Conservation (phyloP, 2,888 invertebrate species). For the Synergus gifuensis region DNA sequence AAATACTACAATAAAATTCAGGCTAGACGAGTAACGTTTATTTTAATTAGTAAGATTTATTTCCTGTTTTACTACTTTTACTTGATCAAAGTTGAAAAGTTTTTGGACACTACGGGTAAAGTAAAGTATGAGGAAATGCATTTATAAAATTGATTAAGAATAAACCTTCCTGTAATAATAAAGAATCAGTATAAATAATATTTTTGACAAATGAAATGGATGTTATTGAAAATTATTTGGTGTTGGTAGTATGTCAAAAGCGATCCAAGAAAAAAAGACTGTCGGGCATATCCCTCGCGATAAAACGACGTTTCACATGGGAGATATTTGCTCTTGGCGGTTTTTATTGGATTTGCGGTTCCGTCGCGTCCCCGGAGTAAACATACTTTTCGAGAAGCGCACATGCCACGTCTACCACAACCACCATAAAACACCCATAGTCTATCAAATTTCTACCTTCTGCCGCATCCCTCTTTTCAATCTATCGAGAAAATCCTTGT, state of each 20-base stretch:
- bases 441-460: constrained; percentile 41
- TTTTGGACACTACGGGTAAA: too few relatives aligned
- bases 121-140: too few relatives aligned
- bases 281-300: constrained; percentile 50
- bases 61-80: not conserved
- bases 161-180: too few relatives aligned
- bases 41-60: not conserved
- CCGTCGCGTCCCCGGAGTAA: constrained; percentile 66
- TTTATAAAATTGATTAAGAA: too few relatives aligned
- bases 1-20: not conserved
- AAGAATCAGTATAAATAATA: too few relatives aligned
- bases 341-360: constrained; percentile 66
- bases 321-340: constrained; percentile 66
- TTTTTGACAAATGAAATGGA: not conserved
- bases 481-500: constrained; percentile 32
- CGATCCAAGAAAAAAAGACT: constrained; percentile 38
- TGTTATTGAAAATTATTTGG: not conserved
- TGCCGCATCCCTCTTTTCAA: constrained; percentile 23
- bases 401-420: constrained; percentile 55
- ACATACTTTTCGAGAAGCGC: constrained; percentile 69
- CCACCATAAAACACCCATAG: constrained; percentile 39
- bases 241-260: not conserved
- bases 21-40: not conserved
- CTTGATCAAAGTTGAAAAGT: too few relatives aligned
- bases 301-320: constrained; percentile 59